Conservation (phyloP, 2,113 vertebrate genomes). For the Sigmodon hispidus region DNA sequence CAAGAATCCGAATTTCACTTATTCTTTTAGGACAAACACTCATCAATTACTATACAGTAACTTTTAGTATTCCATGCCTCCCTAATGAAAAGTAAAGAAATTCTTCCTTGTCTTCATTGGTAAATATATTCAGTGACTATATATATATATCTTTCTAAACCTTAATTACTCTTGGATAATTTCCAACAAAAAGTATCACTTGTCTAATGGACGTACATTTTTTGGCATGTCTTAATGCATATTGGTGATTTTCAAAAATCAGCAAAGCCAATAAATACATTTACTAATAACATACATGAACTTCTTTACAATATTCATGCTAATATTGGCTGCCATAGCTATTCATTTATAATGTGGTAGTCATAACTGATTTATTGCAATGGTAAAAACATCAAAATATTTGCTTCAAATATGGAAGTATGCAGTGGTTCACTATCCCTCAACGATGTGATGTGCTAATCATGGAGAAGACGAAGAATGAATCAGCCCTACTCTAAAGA, state of each 20-base stretch:
- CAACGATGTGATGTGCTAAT: neutral
- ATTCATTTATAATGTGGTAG: neutral
- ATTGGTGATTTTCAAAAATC: neutral
- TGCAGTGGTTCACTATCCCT: neutral
- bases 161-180: conserved; percentile 32
- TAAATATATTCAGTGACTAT: neutral
- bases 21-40: neutral
- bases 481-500: neutral
- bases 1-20: neutral
- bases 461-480: neutral
- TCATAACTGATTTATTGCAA: neutral
- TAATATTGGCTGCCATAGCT: neutral
- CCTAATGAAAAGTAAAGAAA: neutral
- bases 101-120: neutral
- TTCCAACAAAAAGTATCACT: neutral
- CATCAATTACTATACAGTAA: neutral
- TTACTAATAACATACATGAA: neutral
- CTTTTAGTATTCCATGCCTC: neutral
- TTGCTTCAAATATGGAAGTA: neutral
- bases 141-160: neutral
- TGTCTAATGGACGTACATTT: neutral
- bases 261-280: neutral
- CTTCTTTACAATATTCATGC: neutral
- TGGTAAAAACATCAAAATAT: neutral
- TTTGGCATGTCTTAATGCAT: neutral